A percentile compares a stretch with the other conserved stretches of the same genome.
Evolutionary conservation across 2,888 invertebrate genomes (phyloP).

Genomic region (Drosophila paranaensis): DNA sequence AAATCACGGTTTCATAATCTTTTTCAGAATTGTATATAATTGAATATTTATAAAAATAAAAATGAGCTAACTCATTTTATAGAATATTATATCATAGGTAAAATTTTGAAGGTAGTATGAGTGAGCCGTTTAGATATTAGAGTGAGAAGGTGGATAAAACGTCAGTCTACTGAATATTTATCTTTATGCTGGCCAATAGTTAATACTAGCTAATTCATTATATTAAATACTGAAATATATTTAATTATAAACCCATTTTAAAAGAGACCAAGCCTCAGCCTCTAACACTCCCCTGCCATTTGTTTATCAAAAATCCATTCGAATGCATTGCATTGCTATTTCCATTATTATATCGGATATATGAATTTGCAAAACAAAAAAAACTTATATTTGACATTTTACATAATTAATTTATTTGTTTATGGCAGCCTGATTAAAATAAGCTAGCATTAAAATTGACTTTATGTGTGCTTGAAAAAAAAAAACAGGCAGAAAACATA

Average conservation of each 20-base stretch:
- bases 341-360: background rate
- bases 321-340: background rate
- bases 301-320: background rate
- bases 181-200: too few relatives aligned
- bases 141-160: background rate
- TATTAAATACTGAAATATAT: background rate
- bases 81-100: too few relatives aligned
- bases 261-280: background rate
- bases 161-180: too few relatives aligned
- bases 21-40: slow-evolving; percentile 7
- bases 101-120: too few relatives aligned
- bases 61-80: slow-evolving; percentile 3
- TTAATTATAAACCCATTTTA: too few relatives aligned
- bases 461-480: background rate
- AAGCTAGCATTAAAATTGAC: background rate
- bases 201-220: background rate
- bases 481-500: background rate
- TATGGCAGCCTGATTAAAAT: slow-evolving; percentile 9
- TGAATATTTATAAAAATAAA: slow-evolving; percentile 3
- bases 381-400: slow-evolving; percentile 7
- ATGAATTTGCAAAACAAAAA: background rate
- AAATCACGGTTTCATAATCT: background rate
- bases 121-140: background rate
- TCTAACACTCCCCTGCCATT: too few relatives aligned
- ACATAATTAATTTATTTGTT: slow-evolving; percentile 18